These are phyloP conservation scores for Wasmannia auropunctata DNA, from an alignment of 1,140 invertebrate species.

Conservation along the genomic window DNA sequence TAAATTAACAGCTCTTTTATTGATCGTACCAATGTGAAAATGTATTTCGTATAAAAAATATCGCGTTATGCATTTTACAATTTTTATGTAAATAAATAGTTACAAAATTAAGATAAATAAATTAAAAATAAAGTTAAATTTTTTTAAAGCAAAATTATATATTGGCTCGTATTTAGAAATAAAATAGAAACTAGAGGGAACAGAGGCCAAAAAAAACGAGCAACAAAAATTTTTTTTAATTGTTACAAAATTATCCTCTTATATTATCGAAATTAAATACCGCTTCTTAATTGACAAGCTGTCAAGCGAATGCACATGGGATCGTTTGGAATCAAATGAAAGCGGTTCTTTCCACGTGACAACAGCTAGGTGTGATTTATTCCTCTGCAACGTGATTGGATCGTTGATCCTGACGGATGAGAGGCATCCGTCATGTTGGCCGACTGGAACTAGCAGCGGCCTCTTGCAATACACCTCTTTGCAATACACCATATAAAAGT, in stretches of 20 bases:
- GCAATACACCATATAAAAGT: conserved; percentile 20
- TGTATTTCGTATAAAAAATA: neutral
- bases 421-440: conserved; percentile 61
- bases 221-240: too few relatives aligned
- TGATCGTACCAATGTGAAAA: neutral
- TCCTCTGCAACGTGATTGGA: conserved; percentile 68
- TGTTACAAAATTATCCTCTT: neutral
- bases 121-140: neutral
- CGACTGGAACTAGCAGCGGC: conserved; percentile 9
- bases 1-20: neutral
- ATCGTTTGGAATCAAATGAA: conserved; percentile 22
- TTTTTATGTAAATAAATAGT: neutral
- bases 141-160: too few relatives aligned
- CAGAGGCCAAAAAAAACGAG: too few relatives aligned
- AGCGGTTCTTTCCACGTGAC: conserved; percentile 60
- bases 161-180: too few relatives aligned
- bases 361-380: conserved; percentile 65
- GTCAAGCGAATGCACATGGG: neutral
- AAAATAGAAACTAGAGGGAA: too few relatives aligned
- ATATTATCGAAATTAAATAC: neutral
- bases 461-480: too few relatives aligned
- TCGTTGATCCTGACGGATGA: conserved; percentile 71
- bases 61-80: neutral
- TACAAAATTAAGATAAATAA: neutral
- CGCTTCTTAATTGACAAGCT: neutral